These are phyloP conservation scores for Bubalus kerabau DNA, from an alignment of 2,113 vertebrate genomes.

Conservation along the genomic window DNA sequence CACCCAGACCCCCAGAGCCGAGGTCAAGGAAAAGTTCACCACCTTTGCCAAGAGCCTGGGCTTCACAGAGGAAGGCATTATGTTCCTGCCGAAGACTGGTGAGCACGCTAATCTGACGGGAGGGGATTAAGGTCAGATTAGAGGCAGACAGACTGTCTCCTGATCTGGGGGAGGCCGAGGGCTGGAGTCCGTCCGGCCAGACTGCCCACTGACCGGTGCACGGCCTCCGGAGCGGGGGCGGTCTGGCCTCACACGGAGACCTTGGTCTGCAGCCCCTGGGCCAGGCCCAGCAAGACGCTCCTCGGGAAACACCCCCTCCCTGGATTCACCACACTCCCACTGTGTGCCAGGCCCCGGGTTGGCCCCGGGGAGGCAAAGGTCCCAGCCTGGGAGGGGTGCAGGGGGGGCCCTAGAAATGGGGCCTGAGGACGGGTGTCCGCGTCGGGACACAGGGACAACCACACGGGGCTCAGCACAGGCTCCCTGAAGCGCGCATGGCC, in stretches of 20 bases:
- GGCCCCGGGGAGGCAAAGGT: not conserved
- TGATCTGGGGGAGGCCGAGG: accelerated
- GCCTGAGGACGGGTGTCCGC: not conserved
- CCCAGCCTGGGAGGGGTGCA: not conserved
- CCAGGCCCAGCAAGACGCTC: not conserved
- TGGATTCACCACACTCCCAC: slow-evolving; percentile 43
- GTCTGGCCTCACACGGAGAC: not conserved
- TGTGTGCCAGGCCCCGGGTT: not conserved
- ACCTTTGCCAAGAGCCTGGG: slow-evolving; percentile 73
- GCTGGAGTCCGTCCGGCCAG: not conserved
- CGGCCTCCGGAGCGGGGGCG: not conserved
- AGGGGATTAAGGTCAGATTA: not conserved
- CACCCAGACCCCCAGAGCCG: not conserved
- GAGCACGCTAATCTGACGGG: not conserved
- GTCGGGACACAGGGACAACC: accelerated
- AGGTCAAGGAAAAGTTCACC: slow-evolving; percentile 76
- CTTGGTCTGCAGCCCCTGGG: not conserved
- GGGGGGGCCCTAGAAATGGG: not conserved
- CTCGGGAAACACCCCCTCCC: not conserved
- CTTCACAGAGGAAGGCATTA: slow-evolving; percentile 77
- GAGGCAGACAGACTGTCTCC: not conserved
- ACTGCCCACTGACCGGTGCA: accelerated
- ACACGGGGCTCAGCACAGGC: accelerated
- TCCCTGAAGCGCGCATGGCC: not conserved
- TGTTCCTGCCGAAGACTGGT: slow-evolving; percentile 79